phyloP scores from a whole-genome alignment of 2,113 vertebrate genomes.

The Gobio gobio region DNA sequence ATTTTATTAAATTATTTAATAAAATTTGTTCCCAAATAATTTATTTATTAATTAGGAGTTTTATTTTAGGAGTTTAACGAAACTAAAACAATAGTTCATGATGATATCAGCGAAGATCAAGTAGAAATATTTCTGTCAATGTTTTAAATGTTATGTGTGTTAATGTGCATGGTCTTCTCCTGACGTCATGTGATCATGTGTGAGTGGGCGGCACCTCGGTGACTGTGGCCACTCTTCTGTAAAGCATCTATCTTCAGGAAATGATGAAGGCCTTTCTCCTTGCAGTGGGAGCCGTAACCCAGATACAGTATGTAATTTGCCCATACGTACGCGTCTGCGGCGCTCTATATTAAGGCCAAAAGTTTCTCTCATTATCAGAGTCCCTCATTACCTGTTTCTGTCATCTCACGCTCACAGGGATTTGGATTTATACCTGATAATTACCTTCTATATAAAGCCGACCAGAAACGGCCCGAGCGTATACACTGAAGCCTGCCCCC shows the following conservation, averaged over 20 bases:
- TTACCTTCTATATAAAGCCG: conserved; percentile 52
- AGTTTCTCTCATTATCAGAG: conserved; percentile 48
- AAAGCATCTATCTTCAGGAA: conserved; percentile 38
- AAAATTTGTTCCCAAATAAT: no score
- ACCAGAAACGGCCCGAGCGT: conserved; percentile 19
- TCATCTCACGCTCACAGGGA: conserved; percentile 42
- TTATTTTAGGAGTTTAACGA: no score
- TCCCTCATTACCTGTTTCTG: conserved; percentile 43
- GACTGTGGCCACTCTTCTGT: conserved; percentile 16
- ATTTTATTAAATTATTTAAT: no score
- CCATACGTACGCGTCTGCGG: conserved; percentile 27
- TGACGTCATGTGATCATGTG: neutral
- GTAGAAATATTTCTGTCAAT: no score
- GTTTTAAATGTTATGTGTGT: no score
- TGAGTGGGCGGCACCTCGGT: neutral
- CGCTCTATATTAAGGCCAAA: conserved; percentile 47
- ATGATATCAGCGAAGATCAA: no score
- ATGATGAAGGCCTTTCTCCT: conserved; percentile 35
- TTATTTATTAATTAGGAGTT: no score
- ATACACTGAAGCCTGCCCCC: conserved; percentile 40
- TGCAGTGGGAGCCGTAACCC: conserved; percentile 44
- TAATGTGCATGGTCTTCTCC: neutral
- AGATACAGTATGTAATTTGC: conserved; percentile 51
- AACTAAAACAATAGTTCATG: no score
- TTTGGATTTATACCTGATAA: conserved; percentile 53